Evolutionary conservation across 2,797 vertebrate species (phyloP), one percentile per base, ranked within the genome.

Genomic region (Paedocypris micromegethes): DNA sequence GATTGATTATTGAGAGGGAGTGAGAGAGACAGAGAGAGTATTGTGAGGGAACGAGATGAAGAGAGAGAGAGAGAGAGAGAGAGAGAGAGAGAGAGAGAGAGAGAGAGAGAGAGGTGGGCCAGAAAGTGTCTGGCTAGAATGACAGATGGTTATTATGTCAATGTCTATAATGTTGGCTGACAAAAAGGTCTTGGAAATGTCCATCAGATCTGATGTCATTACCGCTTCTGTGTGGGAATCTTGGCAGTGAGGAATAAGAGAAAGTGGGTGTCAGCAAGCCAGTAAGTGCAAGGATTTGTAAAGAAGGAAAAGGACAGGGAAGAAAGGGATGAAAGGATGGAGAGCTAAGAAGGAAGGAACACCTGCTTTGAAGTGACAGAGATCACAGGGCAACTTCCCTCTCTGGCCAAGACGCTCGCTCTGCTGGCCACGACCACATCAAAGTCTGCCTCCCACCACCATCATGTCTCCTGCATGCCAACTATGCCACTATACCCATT

Each of bases 391-490:
- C 68, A 64, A 49, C 64, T 59, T 78, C 62, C 52, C 68, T 73
- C 64, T 73, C 64, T 49, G 61, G 66, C 72, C 64, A 71, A 78
- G 58, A 70, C 58, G 43, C 66, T 69, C 45, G 64, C 41, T 60
- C 61, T 75, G 78, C 77, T 78, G 75, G 80, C 66, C 64, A 75
- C 37, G 56, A 61, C 60, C 72, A 84, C 79, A 82, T 85, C 83
- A 85, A 84, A 84, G 83, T 68, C 58, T 58, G 68, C 67, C 46
- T 67, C 52, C 68, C 54, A 58, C 48, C 58, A 73, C 60, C 47
- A 47, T 46, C 47, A 40, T 56, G 70, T 72, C 58, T 70, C 66
- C 50, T 58, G 53, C 52, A 9, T 73, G 71, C 72, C 68, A 76
- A 66, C 72, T 64, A 63, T 65, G 64, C 56, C 44, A 64, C 63